A percentile compares a stretch with the other conserved stretches of the same genome.
Evolutionary conservation across 2,888 invertebrate genomes (phyloP).

Genomic region (Brachypterus glaber): DNA sequence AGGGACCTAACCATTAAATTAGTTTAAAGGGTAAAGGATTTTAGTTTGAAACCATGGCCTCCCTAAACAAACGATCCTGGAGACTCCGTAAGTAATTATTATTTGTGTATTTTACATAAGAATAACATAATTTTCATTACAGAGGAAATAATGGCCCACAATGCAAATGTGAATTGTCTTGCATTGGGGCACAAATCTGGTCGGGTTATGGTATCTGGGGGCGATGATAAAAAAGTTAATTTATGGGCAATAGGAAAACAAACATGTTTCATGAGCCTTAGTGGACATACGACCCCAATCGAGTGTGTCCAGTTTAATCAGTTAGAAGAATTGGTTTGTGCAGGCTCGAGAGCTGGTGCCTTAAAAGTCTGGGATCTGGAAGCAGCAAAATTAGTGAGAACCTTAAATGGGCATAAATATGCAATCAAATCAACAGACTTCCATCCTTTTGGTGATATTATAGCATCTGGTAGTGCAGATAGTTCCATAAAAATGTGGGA

Average conservation of each 20-base stretch:
- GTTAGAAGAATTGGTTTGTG: slow-evolving; percentile 89
- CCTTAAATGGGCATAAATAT: slow-evolving; percentile 81
- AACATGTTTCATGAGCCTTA: slow-evolving; percentile 91
- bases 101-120: background rate
- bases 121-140: slow-evolving; percentile 31
- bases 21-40: slow-evolving; percentile 14
- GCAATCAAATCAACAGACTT: slow-evolving; percentile 84
- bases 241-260: slow-evolving; percentile 94
- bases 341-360: slow-evolving; percentile 88
- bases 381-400: slow-evolving; percentile 83
- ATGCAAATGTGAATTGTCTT: slow-evolving; percentile 78
- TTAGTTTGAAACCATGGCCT: slow-evolving; percentile 33
- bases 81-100: slow-evolving; percentile 61
- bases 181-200: slow-evolving; percentile 87
- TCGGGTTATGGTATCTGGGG: slow-evolving; percentile 85
- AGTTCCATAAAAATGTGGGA: slow-evolving; percentile 92
- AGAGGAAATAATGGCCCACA: slow-evolving; percentile 85
- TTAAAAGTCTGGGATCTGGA: slow-evolving; percentile 95
- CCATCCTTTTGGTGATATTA: slow-evolving; percentile 90
- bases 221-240: slow-evolving; percentile 95
- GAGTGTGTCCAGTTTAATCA: slow-evolving; percentile 93
- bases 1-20: slow-evolving; percentile 27
- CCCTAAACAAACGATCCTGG: slow-evolving; percentile 59
- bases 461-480: slow-evolving; percentile 90
- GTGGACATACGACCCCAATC: slow-evolving; percentile 88